Conservation (phyloP, 2,113 vertebrate species). For the Tachysurus vachellii region DNA sequence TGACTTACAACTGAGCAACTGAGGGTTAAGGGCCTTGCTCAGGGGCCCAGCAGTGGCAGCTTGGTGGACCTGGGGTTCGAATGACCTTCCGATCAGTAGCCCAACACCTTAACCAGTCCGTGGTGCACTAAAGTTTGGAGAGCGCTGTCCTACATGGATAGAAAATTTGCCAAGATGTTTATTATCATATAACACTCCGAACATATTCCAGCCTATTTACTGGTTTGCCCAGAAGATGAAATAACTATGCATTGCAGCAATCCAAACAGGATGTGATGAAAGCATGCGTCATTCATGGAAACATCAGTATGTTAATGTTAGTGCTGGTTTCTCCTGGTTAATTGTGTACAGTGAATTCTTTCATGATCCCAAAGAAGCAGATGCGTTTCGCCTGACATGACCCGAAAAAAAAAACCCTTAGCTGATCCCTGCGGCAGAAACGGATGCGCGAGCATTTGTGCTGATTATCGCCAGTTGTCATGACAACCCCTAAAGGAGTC, state of each 20-base stretch:
- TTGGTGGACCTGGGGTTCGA: no score
- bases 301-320: neutral
- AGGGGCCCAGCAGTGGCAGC: no score
- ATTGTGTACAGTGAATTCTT: neutral
- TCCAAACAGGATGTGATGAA: neutral
- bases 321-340: neutral
- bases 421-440: constrained; percentile 32
- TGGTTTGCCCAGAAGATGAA: neutral
- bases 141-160: neutral
- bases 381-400: neutral
- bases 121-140: no score
- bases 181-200: neutral
- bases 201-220: neutral
- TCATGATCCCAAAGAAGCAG: neutral
- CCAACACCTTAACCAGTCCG: no score
- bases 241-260: neutral
- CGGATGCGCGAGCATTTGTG: constrained; percentile 42
- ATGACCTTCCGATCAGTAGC: no score
- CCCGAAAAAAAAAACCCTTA: neutral
- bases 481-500: constrained; percentile 49
- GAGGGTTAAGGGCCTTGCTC: no score
- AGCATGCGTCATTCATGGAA: neutral
- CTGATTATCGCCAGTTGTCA: constrained; percentile 55
- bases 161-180: neutral
- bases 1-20: no score